phyloP scores from a whole-genome alignment of 2,888 invertebrate species.

The Diplolepis rosae region DNA sequence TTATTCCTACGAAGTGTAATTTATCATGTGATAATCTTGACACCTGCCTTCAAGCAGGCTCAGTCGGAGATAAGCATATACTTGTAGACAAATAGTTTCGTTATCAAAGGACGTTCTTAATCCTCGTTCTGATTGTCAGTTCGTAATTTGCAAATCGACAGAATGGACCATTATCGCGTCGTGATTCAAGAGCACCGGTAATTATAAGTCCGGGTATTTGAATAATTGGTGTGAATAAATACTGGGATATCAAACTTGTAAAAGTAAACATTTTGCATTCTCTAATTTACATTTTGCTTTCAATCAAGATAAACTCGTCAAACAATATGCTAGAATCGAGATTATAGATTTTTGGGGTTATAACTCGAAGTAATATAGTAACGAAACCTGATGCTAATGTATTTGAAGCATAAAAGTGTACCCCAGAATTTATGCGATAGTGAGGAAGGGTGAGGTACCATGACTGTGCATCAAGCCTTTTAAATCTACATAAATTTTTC shows the following conservation, averaged over 20 bases:
- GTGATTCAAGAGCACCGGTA: neutral
- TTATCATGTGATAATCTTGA: too few species aligned
- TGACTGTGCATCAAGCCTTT: too few species aligned
- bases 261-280: neutral
- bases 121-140: neutral
- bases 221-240: neutral
- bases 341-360: too few species aligned
- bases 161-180: neutral
- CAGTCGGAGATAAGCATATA: neutral
- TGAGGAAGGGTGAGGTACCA: too few species aligned
- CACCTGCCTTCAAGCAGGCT: too few species aligned
- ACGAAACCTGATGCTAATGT: too few species aligned
- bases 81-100: neutral
- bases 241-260: neutral
- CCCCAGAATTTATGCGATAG: too few species aligned
- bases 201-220: neutral
- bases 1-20: too few species aligned
- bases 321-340: neutral
- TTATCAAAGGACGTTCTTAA: neutral
- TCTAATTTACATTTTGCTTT: neutral
- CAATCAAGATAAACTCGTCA: neutral
- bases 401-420: too few species aligned
- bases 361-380: too few species aligned
- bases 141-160: neutral
- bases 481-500: too few species aligned